A percentile compares a stretch with the other conserved stretches of the same genome.
Conservation (phyloP, 92 coral and sea anemone genomes). For the Porites divaricata region DNA sequence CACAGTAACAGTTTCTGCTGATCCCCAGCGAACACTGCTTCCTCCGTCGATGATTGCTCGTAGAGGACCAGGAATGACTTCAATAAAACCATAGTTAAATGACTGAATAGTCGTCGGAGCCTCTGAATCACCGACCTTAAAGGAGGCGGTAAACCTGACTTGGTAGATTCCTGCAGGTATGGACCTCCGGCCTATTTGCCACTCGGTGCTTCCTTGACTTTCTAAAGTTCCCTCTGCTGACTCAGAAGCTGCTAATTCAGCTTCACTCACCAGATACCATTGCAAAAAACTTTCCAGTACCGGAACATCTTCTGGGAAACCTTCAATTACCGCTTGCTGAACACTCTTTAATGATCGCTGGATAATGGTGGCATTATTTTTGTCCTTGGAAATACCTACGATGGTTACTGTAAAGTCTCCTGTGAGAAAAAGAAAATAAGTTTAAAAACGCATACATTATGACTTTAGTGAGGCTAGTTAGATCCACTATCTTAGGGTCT, state of each 20-base stretch:
- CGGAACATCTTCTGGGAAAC: neutral
- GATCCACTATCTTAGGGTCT: too few relatives aligned
- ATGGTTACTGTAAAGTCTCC: constrained; percentile 18
- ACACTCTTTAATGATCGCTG: neutral
- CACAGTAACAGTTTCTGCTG: constrained; percentile 11
- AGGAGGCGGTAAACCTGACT: constrained; percentile 14
- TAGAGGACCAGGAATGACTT: constrained; percentile 20
- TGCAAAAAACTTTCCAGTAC: neutral
- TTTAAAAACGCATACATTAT: too few relatives aligned
- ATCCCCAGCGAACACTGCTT: constrained; percentile 15
- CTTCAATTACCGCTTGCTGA: neutral
- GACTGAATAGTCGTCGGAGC: neutral
- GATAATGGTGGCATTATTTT: neutral
- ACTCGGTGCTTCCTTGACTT: constrained; percentile 7
- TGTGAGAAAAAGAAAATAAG: neutral
- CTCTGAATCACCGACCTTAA: neutral
- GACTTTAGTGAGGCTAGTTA: too few relatives aligned
- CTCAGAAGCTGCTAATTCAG: constrained; percentile 11
- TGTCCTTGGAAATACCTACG: constrained; percentile 10
- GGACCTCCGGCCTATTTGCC: constrained; percentile 6
- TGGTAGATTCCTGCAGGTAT: constrained; percentile 11
- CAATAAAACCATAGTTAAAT: constrained; percentile 49
- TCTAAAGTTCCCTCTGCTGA: neutral
- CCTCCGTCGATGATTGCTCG: constrained; percentile 59
- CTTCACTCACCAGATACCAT: constrained; percentile 12